Conservation (phyloP, 2,797 vertebrate genomes). For the Momotus momota region DNA sequence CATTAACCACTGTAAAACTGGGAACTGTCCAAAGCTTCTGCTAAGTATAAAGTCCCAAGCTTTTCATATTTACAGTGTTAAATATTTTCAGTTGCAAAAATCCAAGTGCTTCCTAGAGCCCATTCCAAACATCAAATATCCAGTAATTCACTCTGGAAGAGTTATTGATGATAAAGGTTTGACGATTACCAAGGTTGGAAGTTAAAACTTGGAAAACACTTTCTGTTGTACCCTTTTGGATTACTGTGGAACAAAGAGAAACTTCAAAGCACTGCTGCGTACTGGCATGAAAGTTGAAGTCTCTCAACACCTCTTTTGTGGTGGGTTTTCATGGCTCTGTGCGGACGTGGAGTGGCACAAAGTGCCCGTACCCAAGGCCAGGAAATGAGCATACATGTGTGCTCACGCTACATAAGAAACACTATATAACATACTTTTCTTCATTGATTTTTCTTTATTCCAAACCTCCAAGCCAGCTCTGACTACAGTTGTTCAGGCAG, state of each 20-base stretch:
- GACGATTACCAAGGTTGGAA: neutral
- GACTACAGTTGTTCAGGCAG: neutral
- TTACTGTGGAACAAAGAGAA: neutral
- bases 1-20: neutral
- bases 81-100: neutral
- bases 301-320: neutral
- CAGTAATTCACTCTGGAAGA: neutral
- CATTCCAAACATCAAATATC: neutral
- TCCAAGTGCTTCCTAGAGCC: neutral
- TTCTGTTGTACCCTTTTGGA: neutral
- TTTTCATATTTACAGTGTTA: neutral
- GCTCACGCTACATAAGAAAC: neutral
- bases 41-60: neutral
- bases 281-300: neutral
- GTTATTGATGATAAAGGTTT: neutral
- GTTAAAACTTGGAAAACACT: neutral
- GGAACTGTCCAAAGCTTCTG: neutral
- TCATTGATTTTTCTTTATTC: neutral
- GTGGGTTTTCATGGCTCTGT: neutral
- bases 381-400: neutral
- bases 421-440: neutral
- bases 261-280: neutral
- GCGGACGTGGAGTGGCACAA: neutral
- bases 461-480: neutral
- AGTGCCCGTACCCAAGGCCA: rapidly evolving